Base-by-base conservation (phyloP, 35 echinoderm and acorn worm species). In the Eucidaris tribuloides region DNA sequence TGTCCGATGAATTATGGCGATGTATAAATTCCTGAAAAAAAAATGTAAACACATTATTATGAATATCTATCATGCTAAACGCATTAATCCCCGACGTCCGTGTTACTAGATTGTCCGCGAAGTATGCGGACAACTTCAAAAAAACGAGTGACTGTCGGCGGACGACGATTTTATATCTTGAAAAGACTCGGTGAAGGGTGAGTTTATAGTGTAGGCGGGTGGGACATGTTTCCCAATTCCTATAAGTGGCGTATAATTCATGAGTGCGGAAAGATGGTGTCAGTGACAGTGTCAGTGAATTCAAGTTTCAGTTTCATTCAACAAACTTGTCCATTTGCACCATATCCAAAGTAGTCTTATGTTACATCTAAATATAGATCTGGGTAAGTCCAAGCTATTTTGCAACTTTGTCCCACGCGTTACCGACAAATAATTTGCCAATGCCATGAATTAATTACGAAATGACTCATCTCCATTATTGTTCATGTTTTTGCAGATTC, bases 121-220 rank as follows among this genome's bases (percentile, higher is more conserved):
- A n/a, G n/a, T n/a, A n/a, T n/a, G n/a, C n/a, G n/a, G n/a, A n/a
- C n/a, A n/a, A n/a, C n/a, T n/a, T n/a, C n/a, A n/a, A 96, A 84
- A 71, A 84, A 96, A 45, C 80, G 56, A 52, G 17, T 96, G 19
- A 83, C 59, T 3, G 50, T 96, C 36, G 83, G 90, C 19, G 79
- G 79, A 9, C 45, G 93, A 82, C 54, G 86, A 44, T 96, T 96
- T 64, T 96, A 87, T 71, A 58, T 87, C 2, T 42, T 77, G 5
- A 91, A 86, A 70, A 55, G 88, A 57, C 89, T 96, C 34, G 93
- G 93, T 28, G 93, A 96, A 91, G 93, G 93, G 93, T 96, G 76
- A 87, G 93, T 32, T 63, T 30, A 42, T 4, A 19, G 20, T 52
- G 4, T 45, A 40, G 14, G 24, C 17, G 40, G 46, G 72, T 60